Percentiles rank a stretch among this genome's conserved stretches.
Evolutionary conservation across 2,797 vertebrate species (phyloP).

Genomic region (Babyrousa celebensis): DNA sequence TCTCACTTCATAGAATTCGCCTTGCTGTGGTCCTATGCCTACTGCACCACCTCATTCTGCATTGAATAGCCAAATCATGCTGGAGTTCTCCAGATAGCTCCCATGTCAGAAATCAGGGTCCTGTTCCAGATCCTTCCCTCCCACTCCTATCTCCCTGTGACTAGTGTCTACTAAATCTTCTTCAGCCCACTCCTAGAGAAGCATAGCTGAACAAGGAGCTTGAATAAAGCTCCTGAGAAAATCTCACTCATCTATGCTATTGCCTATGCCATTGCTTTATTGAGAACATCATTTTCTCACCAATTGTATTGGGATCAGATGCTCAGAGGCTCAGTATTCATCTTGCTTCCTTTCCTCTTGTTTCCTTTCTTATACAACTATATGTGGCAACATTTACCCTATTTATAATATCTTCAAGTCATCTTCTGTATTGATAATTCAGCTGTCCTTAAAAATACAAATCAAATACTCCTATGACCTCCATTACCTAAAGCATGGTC

Average conservation of each 20-base stretch:
- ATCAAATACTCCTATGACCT: not conserved
- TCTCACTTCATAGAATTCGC: not conserved
- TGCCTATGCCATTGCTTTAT: not conserved
- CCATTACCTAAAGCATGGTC: not conserved
- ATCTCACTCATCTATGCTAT: not conserved
- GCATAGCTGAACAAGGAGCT: not conserved
- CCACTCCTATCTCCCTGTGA: not conserved
- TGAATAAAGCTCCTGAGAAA: not conserved
- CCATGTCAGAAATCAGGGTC: not conserved
- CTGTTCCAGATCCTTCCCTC: not conserved
- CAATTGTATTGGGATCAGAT: not conserved
- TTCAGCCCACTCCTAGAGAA: not conserved
- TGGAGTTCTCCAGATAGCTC: not conserved
- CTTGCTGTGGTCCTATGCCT: not conserved
- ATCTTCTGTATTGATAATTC: not conserved
- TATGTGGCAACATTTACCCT: not conserved
- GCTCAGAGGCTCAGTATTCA: not conserved
- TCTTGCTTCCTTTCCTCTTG: not conserved
- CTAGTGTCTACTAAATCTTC: not conserved
- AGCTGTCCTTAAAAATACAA: constrained; percentile 37
- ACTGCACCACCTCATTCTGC: not conserved
- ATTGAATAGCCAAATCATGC: not conserved
- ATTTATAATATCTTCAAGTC: not conserved
- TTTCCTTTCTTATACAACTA: constrained; percentile 26
- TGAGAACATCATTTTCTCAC: constrained; percentile 1